phyloP scores from a whole-genome alignment of 2,888 invertebrate species.

The Chrysina gloriosa region DNA sequence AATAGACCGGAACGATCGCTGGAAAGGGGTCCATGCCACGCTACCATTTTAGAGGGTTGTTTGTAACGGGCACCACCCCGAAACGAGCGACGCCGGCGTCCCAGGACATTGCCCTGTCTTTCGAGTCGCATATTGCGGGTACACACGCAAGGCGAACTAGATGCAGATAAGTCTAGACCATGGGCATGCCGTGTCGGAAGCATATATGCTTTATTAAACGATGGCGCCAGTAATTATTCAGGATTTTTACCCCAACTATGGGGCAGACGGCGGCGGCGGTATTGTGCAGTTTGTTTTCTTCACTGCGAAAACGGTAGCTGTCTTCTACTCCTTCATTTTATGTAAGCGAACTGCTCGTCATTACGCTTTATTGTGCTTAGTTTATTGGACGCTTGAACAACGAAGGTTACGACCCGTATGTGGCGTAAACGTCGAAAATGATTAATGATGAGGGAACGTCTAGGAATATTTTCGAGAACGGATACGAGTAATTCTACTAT shows the following conservation, averaged over 20 bases:
- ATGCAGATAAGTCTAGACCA: constrained; percentile 42
- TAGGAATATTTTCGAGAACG: neutral
- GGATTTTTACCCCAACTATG: constrained; percentile 30
- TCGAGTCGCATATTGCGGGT: constrained; percentile 41
- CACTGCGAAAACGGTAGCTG: constrained; percentile 15
- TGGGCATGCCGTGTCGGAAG: constrained; percentile 13
- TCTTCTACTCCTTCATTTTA: neutral
- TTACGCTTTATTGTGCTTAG: constrained; percentile 15
- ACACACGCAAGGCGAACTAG: constrained; percentile 41
- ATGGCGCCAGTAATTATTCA: constrained; percentile 42
- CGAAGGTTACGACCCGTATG: constrained; percentile 13
- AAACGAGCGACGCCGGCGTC: constrained; percentile 26
- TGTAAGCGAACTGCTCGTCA: constrained; percentile 2
- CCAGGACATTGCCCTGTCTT: constrained; percentile 30
- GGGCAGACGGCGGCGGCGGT: constrained; percentile 13
- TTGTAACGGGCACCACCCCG: neutral
- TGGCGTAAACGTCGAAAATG: constrained; percentile 7
- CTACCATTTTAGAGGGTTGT: constrained; percentile 22
- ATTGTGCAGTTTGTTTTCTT: neutral
- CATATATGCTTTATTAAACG: constrained; percentile 37
- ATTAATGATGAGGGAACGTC: constrained; percentile 5
- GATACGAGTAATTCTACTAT: too few species aligned
- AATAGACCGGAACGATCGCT: constrained; percentile 11
- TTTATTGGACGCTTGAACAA: constrained; percentile 6
- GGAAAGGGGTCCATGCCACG: constrained; percentile 14